Conservation (phyloP, 92 coral and sea anemone species). For the Parazoanthus darwini region DNA sequence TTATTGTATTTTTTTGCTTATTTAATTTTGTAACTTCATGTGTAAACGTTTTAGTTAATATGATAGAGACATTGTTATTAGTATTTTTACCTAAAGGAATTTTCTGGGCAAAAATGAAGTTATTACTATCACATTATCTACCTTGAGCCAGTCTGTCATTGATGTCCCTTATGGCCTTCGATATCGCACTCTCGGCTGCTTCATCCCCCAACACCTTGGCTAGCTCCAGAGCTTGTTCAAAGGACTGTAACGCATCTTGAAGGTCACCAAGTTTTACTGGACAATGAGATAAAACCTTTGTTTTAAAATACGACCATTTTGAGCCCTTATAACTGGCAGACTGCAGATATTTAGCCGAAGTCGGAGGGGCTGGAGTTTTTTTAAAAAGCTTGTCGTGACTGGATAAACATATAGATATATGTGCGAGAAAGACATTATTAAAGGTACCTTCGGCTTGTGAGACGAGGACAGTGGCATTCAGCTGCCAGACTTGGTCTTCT, state of each 20-base stretch:
- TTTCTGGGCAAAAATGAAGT: no score
- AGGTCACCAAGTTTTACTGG: constrained; percentile 94
- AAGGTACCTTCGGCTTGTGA: constrained; percentile 93
- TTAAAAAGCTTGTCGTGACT: no score
- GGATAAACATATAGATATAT: no score
- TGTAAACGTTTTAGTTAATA: no score
- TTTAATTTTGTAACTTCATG: no score
- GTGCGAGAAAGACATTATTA: no score
- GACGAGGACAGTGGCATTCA: constrained; percentile 90
- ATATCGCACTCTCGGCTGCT: constrained; percentile 92
- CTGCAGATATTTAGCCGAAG: background rate
- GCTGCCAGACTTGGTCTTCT: constrained; percentile 96
- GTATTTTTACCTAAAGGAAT: no score
- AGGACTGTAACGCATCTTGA: constrained; percentile 86
- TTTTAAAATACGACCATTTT: background rate
- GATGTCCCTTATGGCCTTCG: constrained; percentile 92
- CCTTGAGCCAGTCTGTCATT: constrained; percentile 94
- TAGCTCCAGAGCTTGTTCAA: constrained; percentile 92
- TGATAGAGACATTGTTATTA: no score
- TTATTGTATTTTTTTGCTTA: no score
- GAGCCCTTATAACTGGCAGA: background rate
- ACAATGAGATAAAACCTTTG: constrained; percentile 25
- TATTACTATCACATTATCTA: constrained; percentile 24
- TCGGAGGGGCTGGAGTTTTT: background rate
- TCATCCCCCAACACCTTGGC: constrained; percentile 90